Percentiles rank a stretch among this genome's conserved stretches.
Conservation (phyloP, 2,888 invertebrate genomes). For the Orchesellides sinensis region DNA sequence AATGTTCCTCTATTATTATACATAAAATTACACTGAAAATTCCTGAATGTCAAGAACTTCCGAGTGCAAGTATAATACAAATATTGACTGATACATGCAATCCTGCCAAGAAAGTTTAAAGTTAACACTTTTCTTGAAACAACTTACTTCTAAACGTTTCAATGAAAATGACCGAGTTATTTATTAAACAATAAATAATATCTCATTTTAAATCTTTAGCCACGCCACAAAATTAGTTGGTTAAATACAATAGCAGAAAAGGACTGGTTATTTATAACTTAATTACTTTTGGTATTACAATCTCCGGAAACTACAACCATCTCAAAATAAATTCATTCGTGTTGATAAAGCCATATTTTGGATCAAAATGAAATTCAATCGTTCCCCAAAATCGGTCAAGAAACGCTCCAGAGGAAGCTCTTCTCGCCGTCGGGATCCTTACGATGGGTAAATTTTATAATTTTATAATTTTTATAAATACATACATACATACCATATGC, state of each 20-base stretch:
- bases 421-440: constrained; percentile 19
- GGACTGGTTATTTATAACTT: background rate
- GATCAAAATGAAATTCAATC: constrained; percentile 29
- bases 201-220: too few species aligned
- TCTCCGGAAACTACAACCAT: background rate
- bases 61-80: too few species aligned
- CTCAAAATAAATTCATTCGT: background rate
- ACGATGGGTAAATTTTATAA: constrained; percentile 31
- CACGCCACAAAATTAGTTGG: background rate
- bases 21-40: too few species aligned
- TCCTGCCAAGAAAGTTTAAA: too few species aligned
- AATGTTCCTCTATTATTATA: too few species aligned
- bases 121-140: too few species aligned
- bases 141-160: too few species aligned
- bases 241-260: background rate
- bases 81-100: too few species aligned
- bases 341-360: background rate
- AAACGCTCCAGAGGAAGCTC: constrained; percentile 10
- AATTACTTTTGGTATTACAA: background rate
- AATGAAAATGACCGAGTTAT: too few species aligned
- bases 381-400: constrained; percentile 8
- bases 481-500: too few species aligned
- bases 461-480: background rate
- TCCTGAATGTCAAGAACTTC: too few species aligned
- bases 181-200: too few species aligned